These are phyloP conservation scores for Tragelaphus scriptus DNA, from an alignment of 2,113 vertebrate genomes.

Conservation along the genomic window DNA sequence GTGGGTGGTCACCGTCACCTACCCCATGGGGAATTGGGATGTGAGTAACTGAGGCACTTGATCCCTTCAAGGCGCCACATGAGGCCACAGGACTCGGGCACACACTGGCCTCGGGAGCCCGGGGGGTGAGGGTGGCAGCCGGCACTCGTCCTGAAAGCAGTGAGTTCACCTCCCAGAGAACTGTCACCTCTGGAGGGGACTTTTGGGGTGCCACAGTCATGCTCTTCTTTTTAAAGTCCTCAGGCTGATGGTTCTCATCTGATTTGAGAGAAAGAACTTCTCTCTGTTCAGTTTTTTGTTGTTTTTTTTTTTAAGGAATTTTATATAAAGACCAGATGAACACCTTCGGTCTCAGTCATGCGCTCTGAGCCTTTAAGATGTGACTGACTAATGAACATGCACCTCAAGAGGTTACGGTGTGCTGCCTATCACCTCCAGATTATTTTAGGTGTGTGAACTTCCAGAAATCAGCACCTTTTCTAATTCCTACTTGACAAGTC, in stretches of 20 bases:
- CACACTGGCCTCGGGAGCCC: fast-evolving
- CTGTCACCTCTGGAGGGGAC: fast-evolving
- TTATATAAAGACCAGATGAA: neutral
- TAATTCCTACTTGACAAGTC: slow-evolving; percentile 25
- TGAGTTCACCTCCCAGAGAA: neutral
- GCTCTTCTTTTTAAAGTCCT: neutral
- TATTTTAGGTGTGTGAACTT: slow-evolving; percentile 18
- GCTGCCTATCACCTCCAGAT: neutral
- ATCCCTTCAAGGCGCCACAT: neutral
- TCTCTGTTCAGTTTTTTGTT: neutral
- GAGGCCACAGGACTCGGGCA: neutral
- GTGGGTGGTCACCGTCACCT: fast-evolving
- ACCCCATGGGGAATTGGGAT: neutral
- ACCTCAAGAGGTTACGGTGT: neutral
- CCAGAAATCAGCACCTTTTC: slow-evolving; percentile 1
- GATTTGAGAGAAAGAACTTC: neutral
- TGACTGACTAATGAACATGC: fast-evolving
- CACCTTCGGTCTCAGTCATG: fast-evolving
- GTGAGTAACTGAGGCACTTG: too few species aligned
- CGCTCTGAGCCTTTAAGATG: neutral
- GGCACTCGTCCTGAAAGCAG: fast-evolving
- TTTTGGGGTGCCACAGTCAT: fast-evolving
- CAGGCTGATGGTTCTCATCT: neutral
- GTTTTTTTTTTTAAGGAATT: neutral
- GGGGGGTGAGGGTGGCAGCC: fast-evolving